Conservation (phyloP, 2,888 invertebrate genomes). For the Orthosia cruda region DNA sequence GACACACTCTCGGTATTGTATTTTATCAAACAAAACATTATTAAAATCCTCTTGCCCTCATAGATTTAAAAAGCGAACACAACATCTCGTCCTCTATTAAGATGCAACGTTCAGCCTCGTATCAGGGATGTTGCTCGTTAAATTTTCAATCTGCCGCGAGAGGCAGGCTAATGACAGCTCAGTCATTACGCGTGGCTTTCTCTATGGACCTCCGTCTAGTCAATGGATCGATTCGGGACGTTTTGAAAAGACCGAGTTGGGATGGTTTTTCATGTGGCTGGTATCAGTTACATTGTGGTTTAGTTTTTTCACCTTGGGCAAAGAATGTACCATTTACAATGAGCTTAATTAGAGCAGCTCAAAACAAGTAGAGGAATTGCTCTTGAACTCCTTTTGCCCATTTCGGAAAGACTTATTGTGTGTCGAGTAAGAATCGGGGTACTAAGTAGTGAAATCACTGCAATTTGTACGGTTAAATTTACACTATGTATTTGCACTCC, state of each 20-base stretch:
- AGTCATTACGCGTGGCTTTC: slow-evolving; percentile 74
- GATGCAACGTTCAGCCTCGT: slow-evolving; percentile 53
- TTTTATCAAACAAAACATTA: not conserved
- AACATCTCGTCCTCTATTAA: slow-evolving; percentile 50
- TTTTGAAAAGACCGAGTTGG: not conserved
- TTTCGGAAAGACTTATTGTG: not conserved
- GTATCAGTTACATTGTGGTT: no score
- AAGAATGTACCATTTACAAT: not conserved
- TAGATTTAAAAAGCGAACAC: slow-evolving; percentile 65
- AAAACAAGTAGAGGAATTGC: not conserved
- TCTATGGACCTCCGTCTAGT: slow-evolving; percentile 58
- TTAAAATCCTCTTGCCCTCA: slow-evolving; percentile 9
- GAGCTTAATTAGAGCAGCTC: not conserved
- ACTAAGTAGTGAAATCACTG: no score
- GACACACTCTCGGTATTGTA: no score
- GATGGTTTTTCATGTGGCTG: not conserved
- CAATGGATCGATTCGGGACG: slow-evolving; percentile 48
- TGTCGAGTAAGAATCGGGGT: no score
- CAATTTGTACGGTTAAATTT: no score
- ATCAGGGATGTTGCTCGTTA: slow-evolving; percentile 67
- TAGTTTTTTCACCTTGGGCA: no score
- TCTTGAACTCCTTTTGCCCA: not conserved
- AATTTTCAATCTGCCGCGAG: slow-evolving; percentile 68
- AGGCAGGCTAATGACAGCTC: slow-evolving; percentile 75
- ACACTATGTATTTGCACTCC: no score